These are phyloP conservation scores for Heliconius hewitsoni DNA, from an alignment of 1,140 invertebrate species.

Conservation along the genomic window DNA sequence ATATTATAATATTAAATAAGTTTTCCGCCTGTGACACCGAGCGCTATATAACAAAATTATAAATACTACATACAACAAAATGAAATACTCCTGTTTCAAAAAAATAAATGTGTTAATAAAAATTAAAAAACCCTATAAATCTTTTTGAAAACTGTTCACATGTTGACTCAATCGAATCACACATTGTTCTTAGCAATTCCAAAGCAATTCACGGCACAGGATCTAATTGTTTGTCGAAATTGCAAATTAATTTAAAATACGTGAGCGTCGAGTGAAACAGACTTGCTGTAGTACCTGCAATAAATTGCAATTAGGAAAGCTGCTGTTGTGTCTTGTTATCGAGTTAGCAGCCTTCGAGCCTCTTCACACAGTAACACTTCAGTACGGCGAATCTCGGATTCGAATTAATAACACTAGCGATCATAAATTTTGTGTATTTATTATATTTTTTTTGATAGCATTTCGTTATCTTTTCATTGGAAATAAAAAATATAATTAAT, in stretches of 20 bases:
- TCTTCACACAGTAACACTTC: slow-evolving; percentile 61
- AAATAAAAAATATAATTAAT: no score
- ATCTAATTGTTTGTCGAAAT: slow-evolving; percentile 75
- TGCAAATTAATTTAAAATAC: slow-evolving; percentile 80
- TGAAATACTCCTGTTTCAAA: background rate
- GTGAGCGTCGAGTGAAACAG: slow-evolving; percentile 72
- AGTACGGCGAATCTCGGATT: slow-evolving; percentile 50
- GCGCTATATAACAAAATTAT: no score
- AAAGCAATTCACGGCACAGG: slow-evolving; percentile 44
- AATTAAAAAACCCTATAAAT: background rate
- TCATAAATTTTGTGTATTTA: background rate
- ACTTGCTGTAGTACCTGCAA: slow-evolving; percentile 79
- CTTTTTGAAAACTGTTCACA: background rate
- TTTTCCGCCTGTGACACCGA: no score
- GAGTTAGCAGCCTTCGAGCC: slow-evolving; percentile 76
- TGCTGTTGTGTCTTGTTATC: slow-evolving; percentile 80
- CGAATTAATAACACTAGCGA: slow-evolving; percentile 45
- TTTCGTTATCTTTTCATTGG: background rate
- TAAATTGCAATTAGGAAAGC: slow-evolving; percentile 80
- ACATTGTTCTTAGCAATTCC: slow-evolving; percentile 22
- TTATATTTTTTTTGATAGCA: background rate
- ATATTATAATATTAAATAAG: no score
- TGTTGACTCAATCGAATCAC: background rate
- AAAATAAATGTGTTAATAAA: background rate
- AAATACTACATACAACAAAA: background rate